Conservation (phyloP, 1,140 invertebrate genomes). For the Sminthurinus signatus region DNA sequence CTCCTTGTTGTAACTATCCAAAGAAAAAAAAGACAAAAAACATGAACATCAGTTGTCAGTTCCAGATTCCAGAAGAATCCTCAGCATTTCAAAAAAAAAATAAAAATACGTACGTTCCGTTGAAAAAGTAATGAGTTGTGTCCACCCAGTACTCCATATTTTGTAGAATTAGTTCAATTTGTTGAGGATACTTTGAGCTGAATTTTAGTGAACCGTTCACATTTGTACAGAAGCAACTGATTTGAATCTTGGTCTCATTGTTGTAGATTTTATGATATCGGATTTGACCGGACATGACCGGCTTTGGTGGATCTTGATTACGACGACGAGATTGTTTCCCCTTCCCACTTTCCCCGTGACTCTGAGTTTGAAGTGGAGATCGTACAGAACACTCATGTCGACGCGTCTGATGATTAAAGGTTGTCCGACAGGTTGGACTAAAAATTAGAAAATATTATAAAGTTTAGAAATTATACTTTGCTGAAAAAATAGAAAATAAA, state of each 20-base stretch:
- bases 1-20: slow-evolving; percentile 4
- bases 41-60: not conserved
- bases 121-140: slow-evolving; percentile 1
- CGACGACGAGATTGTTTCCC: not conserved
- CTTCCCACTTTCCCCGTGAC: not conserved
- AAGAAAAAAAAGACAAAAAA: not conserved
- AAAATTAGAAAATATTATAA: not conserved
- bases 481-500: no score
- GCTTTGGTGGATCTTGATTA: not conserved
- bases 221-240: slow-evolving; percentile 8
- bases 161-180: not conserved
- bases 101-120: not conserved
- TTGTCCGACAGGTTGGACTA: not conserved
- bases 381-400: not conserved
- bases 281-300: slow-evolving; percentile 5
- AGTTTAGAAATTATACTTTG: not conserved
- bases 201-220: not conserved
- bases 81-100: not conserved
- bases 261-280: not conserved
- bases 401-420: not conserved
- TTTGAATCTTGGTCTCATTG: slow-evolving; percentile 1
- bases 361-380: no score
- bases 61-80: not conserved
- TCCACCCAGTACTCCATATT: slow-evolving; percentile 14
- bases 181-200: slow-evolving; percentile 9